Evolutionary conservation across 2,888 invertebrate genomes (phyloP), one percentile per base, ranked within the genome.

Genomic region (Nemurella pictetii): DNA sequence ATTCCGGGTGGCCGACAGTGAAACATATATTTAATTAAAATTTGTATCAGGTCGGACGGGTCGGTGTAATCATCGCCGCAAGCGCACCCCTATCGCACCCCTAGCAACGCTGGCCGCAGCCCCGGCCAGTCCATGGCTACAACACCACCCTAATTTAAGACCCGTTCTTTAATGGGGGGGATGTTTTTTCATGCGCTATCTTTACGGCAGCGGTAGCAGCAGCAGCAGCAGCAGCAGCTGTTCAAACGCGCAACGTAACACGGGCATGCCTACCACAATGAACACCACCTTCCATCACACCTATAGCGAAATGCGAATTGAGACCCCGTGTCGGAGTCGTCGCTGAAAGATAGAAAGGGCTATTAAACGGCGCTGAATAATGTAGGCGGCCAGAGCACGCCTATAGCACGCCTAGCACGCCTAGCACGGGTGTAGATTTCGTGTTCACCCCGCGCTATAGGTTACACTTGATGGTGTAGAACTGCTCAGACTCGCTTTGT

Each of bases 391-490:
- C 55, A 55, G 55, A 55, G 20, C n/a, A n/a, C n/a, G n/a, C n/a
- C n/a, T n/a, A n/a, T n/a, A n/a, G n/a, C n/a, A n/a, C n/a, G n/a
- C n/a, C n/a, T n/a, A n/a, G n/a, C n/a, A n/a, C n/a, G n/a, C n/a
- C n/a, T n/a, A 12, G 55, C 55, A 55, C 55, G 55, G 55, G 55
- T 20, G 20, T 55, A 20, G 12, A 28, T 75, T 75, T 75, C 75
- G 75, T 75, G 75, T 75, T 75, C 75, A 75, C 75, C 75, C 75
- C 75, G n/a, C n/a, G n/a, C n/a, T n/a, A n/a, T n/a, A n/a, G n/a
- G n/a, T n/a, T n/a, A n/a, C n/a, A n/a, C n/a, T n/a, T n/a, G n/a
- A 75, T 28, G 12, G 75, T 26, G 75, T 75, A n/a, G 26, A 75
- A 75, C 12, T 20, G 75, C 75, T 75, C 27, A 28, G 26, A 75